phyloP scores from a whole-genome alignment of 1,140 invertebrate species.

The Saccostrea echinata region DNA sequence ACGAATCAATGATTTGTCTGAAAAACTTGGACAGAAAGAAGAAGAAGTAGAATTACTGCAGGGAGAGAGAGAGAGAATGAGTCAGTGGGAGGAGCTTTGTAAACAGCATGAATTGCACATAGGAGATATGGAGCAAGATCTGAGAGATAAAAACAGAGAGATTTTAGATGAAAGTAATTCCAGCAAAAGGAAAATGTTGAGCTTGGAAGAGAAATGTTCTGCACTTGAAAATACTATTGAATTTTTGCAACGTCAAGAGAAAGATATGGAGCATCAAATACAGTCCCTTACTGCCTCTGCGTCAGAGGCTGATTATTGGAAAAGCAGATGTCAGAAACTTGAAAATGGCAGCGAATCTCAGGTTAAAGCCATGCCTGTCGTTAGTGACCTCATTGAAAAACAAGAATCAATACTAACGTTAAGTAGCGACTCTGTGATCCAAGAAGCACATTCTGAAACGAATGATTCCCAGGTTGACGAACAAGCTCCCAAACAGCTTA shows the following conservation, averaged over 20 bases:
- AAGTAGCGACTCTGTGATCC: neutral
- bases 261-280: conserved; percentile 26
- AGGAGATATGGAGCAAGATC: neutral
- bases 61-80: conserved; percentile 35
- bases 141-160: conserved; percentile 23
- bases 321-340: conserved; percentile 3
- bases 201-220: conserved; percentile 41
- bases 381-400: conserved; percentile 3
- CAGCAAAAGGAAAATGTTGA: neutral
- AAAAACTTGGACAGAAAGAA: conserved; percentile 49
- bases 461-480: neutral
- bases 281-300: neutral
- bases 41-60: conserved; percentile 34
- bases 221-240: conserved; percentile 33
- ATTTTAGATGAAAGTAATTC: neutral
- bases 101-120: conserved; percentile 28
- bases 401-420: neutral
- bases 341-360: conserved; percentile 10
- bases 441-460: neutral
- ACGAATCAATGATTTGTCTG: conserved; percentile 61
- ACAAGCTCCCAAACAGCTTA: neutral
- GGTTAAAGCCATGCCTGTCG: neutral
- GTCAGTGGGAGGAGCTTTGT: conserved; percentile 52
- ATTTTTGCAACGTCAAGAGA: conserved; percentile 43
- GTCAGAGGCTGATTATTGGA: conserved; percentile 39